Base-by-base conservation (phyloP, 2,797 vertebrate species). In the Diglossa cyanea region DNA sequence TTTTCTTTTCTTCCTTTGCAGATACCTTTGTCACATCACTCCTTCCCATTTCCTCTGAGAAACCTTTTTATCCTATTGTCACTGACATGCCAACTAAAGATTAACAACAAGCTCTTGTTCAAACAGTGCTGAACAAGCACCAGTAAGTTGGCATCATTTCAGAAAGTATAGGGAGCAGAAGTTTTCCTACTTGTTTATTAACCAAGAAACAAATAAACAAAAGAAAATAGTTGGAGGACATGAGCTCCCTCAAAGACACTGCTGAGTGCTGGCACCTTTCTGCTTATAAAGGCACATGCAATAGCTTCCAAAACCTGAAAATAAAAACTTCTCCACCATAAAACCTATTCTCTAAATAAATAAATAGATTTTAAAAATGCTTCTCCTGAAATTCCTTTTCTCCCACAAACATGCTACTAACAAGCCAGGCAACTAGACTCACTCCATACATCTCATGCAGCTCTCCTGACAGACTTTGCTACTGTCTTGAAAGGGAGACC, bases 71-170 rank as follows among this genome's bases (percentile, higher is more conserved):
- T 30, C 6, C 47, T 45, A 15, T 51, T 78, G 60, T 47, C 87
- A 94, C 70, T 20, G 14, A 44, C 6, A 40, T 76, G 73, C 31
- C 62, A 93, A 47, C 37, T 58, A 63, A 65, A 97, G 77, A 97
- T 17, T 87, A 81, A 81, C 73, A 93, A 78, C 58, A 85, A 86
- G 26, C 57, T 89, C 94, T 94, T 84, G 31, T 82, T 96, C 85
- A 86, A 81, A 72, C 44, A 72, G 54, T 31, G 81, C 86, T 86
- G 88, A 88, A 82, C 33, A 91, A 81, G 55, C 47, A 70, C 50
- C 47, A 57, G 37, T 10, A 70, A 42, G 11, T 3, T 80, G 90
- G 92, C 54, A 70, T 73, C 1, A 50, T 85, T 94, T 92, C 66
- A 88, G 71, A 85, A 90, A 90, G 28, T 24, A 55, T 44, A 71